Evolutionary conservation across 2,113 vertebrate genomes (phyloP).

Genomic region (Phoxinus phoxinus): DNA sequence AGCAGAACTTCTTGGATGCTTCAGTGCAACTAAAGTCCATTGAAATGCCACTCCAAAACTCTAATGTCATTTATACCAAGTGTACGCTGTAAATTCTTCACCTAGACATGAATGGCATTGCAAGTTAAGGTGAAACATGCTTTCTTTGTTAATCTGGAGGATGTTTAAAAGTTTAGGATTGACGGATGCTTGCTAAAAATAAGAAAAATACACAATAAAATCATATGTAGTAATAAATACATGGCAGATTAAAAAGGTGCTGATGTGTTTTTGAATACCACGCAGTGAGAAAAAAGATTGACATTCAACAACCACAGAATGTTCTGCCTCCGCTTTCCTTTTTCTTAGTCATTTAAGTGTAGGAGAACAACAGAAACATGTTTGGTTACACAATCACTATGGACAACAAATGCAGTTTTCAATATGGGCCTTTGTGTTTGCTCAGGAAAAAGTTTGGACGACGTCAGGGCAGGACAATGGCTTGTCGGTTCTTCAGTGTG

Average conservation of each 20-base stretch:
- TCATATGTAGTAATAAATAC: neutral
- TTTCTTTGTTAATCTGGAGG: neutral
- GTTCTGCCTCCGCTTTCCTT: neutral
- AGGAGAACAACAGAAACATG: slow-evolving; percentile 1
- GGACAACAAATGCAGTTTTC: neutral
- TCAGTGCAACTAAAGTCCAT: neutral
- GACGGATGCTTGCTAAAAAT: slow-evolving; percentile 2
- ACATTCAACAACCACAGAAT: slow-evolving; percentile 3
- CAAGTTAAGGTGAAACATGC: neutral
- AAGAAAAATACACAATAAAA: neutral
- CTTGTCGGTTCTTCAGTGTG: neutral
- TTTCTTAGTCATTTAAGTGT: slow-evolving; percentile 28
- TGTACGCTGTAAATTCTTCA: neutral
- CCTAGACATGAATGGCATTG: neutral
- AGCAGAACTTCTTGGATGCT: neutral
- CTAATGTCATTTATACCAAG: neutral
- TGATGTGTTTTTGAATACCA: neutral
- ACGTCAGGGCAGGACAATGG: neutral
- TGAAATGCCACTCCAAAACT: slow-evolving; percentile 15
- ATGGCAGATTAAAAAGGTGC: neutral
- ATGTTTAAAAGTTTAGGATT: neutral
- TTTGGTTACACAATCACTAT: neutral
- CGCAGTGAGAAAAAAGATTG: slow-evolving; percentile 8
- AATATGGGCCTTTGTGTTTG: neutral
- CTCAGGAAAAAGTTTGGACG: neutral